Percentiles rank a stretch among this genome's conserved stretches.
phyloP scores from a whole-genome alignment of 2,888 invertebrate species.

The Pardosa pseudoannulata region DNA sequence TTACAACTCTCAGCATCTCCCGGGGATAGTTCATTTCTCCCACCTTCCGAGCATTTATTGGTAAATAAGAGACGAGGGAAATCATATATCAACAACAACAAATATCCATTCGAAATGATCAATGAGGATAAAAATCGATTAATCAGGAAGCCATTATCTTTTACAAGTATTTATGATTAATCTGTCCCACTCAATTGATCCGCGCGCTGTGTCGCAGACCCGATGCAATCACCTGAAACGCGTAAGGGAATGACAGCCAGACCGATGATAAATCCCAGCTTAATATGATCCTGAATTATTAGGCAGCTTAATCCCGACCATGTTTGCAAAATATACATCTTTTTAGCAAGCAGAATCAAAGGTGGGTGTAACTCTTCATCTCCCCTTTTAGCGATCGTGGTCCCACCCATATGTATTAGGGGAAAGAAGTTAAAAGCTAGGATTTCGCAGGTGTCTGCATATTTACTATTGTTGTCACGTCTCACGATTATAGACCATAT shows the following conservation, averaged over 20 bases:
- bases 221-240: constrained; percentile 33
- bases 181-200: constrained; percentile 21
- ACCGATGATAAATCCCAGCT: constrained; percentile 40
- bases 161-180: constrained; percentile 22
- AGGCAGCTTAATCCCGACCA: constrained; percentile 14
- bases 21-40: too few species aligned
- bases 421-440: constrained; percentile 36
- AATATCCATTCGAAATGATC: not conserved
- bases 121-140: constrained; percentile 18
- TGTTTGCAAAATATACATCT: constrained; percentile 42
- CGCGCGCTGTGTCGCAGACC: not conserved
- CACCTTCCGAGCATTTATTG: too few species aligned
- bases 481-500: constrained; percentile 57
- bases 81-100: not conserved
- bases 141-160: constrained; percentile 18
- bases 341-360: constrained; percentile 30
- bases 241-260: not conserved
- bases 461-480: constrained; percentile 69
- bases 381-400: constrained; percentile 17
- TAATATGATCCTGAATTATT: constrained; percentile 49
- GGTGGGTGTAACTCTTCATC: constrained; percentile 5
- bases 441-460: constrained; percentile 51
- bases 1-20: too few species aligned
- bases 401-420: constrained; percentile 54
- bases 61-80: too few species aligned